These are phyloP conservation scores for Lacerta viridis DNA, from an alignment of 2,797 vertebrate genomes.

Conservation along the genomic window DNA sequence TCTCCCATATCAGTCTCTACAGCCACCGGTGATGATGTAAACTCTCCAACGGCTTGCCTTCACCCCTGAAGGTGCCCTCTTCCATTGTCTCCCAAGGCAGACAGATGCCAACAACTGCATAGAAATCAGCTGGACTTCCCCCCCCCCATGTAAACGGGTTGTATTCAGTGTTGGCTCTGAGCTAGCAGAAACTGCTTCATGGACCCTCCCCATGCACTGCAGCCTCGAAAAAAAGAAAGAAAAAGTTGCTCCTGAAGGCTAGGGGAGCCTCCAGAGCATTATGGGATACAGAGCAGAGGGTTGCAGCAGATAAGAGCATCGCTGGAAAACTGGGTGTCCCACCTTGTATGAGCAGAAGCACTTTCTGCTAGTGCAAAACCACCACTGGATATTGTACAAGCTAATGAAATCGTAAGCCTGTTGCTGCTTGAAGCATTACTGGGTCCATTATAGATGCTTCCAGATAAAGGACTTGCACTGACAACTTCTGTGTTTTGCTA, in stretches of 20 bases:
- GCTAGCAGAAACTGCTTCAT: background rate
- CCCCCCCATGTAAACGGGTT: background rate
- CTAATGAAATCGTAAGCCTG: background rate
- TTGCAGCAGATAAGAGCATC: background rate
- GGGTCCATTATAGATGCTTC: background rate
- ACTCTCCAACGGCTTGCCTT: too few species aligned
- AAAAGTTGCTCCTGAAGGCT: background rate
- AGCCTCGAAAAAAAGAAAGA: background rate
- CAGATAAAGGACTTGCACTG: background rate
- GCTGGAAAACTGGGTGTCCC: background rate
- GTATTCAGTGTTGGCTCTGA: background rate
- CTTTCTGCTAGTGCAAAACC: too few species aligned
- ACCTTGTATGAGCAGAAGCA: background rate
- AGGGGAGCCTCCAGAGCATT: background rate
- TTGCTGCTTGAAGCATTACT: background rate
- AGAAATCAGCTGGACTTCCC: too few species aligned
- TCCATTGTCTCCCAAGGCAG: too few species aligned
- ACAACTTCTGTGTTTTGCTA: background rate
- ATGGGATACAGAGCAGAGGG: background rate
- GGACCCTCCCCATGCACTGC: background rate
- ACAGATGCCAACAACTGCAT: background rate
- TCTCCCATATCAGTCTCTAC: too few species aligned
- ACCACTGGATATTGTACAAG: too few species aligned
- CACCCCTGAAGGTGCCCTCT: too few species aligned
- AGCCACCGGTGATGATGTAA: too few species aligned